Evolutionary conservation across 2,113 vertebrate genomes (phyloP), one percentile per base, ranked within the genome.

Genomic region (Channa argus): DNA sequence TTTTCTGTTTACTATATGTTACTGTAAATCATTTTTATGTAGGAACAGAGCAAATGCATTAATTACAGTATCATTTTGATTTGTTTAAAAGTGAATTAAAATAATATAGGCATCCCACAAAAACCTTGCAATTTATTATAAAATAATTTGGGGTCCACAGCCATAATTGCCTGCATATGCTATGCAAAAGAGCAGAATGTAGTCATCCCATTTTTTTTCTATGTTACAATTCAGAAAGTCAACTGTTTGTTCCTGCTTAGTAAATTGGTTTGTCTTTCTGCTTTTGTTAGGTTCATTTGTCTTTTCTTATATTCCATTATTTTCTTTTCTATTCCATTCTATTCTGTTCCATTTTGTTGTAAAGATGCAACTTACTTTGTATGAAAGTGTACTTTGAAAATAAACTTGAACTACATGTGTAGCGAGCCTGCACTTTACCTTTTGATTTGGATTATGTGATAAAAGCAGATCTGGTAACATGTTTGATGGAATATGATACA

Each of bases 51-150:
- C 3, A 41, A 41, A 55, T 34, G 37, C 44, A 60, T 0, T 2
- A 38, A 24, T 24, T 24, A 24, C 24, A 24, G 24, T 24, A 24
- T 62, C 8, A 7, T 59, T 63, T 63, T 5, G 49, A 54, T 65
- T 39, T 33, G 5, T 62, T 50, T 55, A 61, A 62, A 11, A 73
- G 65, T 44, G 24, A 24, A 24, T 24, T 24, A 24, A 24, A 24
- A 24, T 24, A 24, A 24, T 24, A 24, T 24, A 24, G 24, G 24
- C 24, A 70, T 64, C 74, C 59, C n/a, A 33, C 69, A 55, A 41
- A 79, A 79, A 69, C 5, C 47, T 49, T 51, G 53, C 37, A 70
- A 82, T 76, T 76, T 62, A 66, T 54, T 59, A 43, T 50, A 41
- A 14, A 64, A 78, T 78, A 74, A 45, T 61, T 70, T 13, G 14